Base-by-base conservation (phyloP, 2,113 vertebrate genomes). In the Passer montanus region DNA sequence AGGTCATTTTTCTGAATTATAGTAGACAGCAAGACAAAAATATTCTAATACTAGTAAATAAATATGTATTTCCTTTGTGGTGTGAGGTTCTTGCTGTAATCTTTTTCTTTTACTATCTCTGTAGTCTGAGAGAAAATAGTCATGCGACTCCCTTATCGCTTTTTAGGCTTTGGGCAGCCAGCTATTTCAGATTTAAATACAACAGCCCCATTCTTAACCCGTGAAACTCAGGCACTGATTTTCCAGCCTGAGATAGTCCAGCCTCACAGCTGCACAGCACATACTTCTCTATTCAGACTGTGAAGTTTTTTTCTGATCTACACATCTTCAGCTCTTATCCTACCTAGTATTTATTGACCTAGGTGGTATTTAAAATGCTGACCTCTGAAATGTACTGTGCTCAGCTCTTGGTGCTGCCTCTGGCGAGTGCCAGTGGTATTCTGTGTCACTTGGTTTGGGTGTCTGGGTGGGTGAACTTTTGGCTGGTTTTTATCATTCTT, bases 1-100 rank as follows among this genome's bases (percentile, higher is more conserved):
- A 62, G 37, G 70, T 78, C 47, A 82, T 92, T 93, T 87, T 62
- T 80, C 88, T 93, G 87, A 93, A 63, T 95, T 91, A 86, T 47
- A 88, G 85, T 60, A 94, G 90, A 33, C 85, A 84, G 79, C 58
- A 82, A 84, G 68, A 41, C 60, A 84, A 90, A 86, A 92, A 93
- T 82, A 90, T 70, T 90, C 77, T 75, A 89, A 87, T 50, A 62
- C 52, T 95, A 75, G 88, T 94, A 96, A 95, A 94, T 95, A 96
- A 96, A 75, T 80, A 90, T 44, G 68, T 86, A 87, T 92, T 94
- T 96, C n/a, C 56, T 81, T 90, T 93, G 69, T 94, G 93, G 79
- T 75, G 33, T 76, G 76, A 92, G 73, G 55, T 72, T 86, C 69
- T 84, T 78, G 53, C 59, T 60, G 23, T 94, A 89, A 92, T 94